Base-by-base conservation (phyloP, 2,888 invertebrate species). In the Hartigia nigra region DNA sequence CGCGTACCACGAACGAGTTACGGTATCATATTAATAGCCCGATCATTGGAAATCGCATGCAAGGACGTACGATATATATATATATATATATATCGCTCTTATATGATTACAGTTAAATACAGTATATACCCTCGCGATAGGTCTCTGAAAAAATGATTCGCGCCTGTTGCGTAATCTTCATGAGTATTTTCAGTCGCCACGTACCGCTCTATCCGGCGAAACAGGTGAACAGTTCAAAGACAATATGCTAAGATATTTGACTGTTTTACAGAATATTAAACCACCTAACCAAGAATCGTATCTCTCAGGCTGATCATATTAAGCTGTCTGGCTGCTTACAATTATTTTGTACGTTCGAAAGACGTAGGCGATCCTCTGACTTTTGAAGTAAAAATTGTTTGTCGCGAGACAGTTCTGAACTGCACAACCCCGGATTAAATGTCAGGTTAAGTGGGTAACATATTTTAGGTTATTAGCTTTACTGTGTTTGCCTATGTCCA, bases 1-100 rank as follows among this genome's bases (percentile, higher is more conserved):
- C 77, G 79, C 74, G 55, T 77, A 76, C 77, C 78, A 77, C 31
- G 69, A 76, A 75, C 55, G 74, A 34, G 39, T 70, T 34, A 77
- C 69, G 72, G 77, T 70, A 77, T 75, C 72, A 70, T 82, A 82
- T 82, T 82, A 82, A 81, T 82, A 82, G 82, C 81, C 4, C 75
- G 74, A 77, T 81, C 80, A 78, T 81, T 79, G 79, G 82, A 82
- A 78, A 55, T 55, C 55, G 23, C 23, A 55, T 55, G 55, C 55
- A 55, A 55, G 55, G 55, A 55, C 23, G 55, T 55, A 55, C 23
- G 2, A 2, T 39, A 14, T 39, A 14, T 55, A 23, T 55, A 23
- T 39, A 23, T 39, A 14, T 23, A 55, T 55, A 35, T 4, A 39
- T 39, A 39, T 39, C 14, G 39, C 14, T 39, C 39, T 14, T 39